Conservation (phyloP, 2,888 invertebrate genomes). For the Lagria hirta region DNA sequence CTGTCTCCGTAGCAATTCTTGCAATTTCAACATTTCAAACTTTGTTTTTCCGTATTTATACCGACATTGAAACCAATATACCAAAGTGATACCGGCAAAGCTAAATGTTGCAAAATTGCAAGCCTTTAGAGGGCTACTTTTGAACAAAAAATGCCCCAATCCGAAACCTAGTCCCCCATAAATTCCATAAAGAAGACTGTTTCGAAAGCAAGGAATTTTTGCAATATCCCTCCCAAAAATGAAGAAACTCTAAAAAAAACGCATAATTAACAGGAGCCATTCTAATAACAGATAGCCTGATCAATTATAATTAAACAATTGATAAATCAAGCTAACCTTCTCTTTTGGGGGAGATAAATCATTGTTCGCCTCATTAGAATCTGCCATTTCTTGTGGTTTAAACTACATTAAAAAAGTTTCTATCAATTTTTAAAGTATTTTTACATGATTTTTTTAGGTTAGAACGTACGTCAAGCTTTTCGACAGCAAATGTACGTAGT, state of each 20-base stretch:
- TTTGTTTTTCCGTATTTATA: conserved; percentile 68
- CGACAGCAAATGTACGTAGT: too few species aligned
- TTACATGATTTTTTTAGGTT: too few species aligned
- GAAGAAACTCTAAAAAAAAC: conserved; percentile 59
- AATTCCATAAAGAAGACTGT: conserved; percentile 75
- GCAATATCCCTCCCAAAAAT: conserved; percentile 73
- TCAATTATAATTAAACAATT: too few species aligned
- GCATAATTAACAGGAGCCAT: conserved; percentile 23
- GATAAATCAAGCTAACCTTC: too few species aligned
- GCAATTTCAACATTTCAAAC: conserved; percentile 65
- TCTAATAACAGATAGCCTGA: background rate
- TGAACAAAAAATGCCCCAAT: conserved; percentile 69
- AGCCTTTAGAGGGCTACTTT: conserved; percentile 66
- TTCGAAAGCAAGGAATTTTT: conserved; percentile 78
- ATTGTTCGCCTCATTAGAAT: too few species aligned
- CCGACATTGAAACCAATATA: conserved; percentile 71
- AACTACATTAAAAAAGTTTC: too few species aligned
- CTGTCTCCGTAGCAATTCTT: conserved; percentile 63
- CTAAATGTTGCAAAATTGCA: conserved; percentile 68
- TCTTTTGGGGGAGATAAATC: too few species aligned
- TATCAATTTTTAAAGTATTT: too few species aligned
- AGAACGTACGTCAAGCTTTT: too few species aligned
- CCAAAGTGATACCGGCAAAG: conserved; percentile 65
- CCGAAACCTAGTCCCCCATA: conserved; percentile 69
- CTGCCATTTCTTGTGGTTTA: too few species aligned